These are phyloP conservation scores for Amphibalanus amphitrite DNA, from an alignment of 1,140 invertebrate species.

Conservation along the genomic window DNA sequence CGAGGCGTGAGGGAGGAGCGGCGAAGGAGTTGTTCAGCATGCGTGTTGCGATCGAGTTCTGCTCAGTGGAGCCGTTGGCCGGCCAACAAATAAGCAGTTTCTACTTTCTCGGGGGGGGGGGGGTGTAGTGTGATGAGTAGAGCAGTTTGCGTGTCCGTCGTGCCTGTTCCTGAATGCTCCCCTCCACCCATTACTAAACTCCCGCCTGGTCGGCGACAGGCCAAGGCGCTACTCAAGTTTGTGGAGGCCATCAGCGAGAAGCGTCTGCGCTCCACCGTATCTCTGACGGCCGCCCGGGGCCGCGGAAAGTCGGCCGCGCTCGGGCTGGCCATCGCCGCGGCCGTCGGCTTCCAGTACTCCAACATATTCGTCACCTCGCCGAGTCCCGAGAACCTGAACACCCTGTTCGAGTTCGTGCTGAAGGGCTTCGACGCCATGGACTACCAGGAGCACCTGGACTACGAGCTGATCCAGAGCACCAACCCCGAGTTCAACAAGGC, in stretches of 20 bases:
- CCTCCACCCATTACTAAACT: not conserved
- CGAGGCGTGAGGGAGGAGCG: too few relatives aligned
- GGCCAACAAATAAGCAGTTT: too few relatives aligned
- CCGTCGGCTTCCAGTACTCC: constrained; percentile 75
- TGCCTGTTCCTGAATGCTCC: not conserved
- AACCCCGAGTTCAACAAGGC: constrained; percentile 96
- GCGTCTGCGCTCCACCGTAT: constrained; percentile 69
- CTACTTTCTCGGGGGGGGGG: too few relatives aligned
- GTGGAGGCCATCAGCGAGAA: constrained; percentile 92
- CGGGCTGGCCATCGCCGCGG: constrained; percentile 78
- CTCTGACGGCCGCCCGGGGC: constrained; percentile 87
- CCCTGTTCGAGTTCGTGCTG: constrained; percentile 92
- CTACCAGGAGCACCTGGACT: constrained; percentile 94
- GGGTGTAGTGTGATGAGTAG: too few relatives aligned
- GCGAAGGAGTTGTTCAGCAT: too few relatives aligned
- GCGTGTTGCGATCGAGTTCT: too few relatives aligned
- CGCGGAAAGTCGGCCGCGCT: constrained; percentile 95
- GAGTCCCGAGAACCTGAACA: constrained; percentile 94
- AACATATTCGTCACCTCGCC: constrained; percentile 98
- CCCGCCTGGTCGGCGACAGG: constrained; percentile 28
- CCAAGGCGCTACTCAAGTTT: constrained; percentile 78
- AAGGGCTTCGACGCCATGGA: constrained; percentile 90
- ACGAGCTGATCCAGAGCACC: constrained; percentile 85
- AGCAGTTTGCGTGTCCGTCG: too few relatives aligned
- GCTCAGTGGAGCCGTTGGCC: too few relatives aligned